Evolutionary conservation across 2,888 invertebrate species (phyloP), one percentile per base, ranked within the genome.

Genomic region (Clunio marinus): DNA sequence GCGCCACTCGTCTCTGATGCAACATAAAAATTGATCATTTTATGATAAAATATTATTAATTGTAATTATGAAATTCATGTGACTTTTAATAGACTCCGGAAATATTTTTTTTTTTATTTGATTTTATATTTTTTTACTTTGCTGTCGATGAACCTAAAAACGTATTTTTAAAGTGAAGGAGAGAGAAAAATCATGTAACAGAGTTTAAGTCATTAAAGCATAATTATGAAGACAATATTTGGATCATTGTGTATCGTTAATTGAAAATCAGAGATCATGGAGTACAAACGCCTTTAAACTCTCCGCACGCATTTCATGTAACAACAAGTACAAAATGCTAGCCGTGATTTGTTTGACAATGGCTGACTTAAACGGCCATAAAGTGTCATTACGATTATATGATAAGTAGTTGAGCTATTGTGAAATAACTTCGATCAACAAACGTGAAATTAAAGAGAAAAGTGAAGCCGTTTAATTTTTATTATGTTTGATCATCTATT

Each of bases 291-390:
- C 15, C 41, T 10, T 41, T 15, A 41, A 41, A 2, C 41, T 41
- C 41, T 5, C 41, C n/a, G 15, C 41, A 51, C 22, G 22, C 32
- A 32, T 32, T 10, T 51, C n/a, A 51, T 20, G 17, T 51, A 51
- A 51, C 51, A 22, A 51, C 3, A 41, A 32, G 32, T 22, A 22
- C 22, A 51, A 51, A 51, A 20, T 51, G 51, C 17, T 51, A 51
- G 25, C 45, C 63, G 46, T 46, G 63, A 63, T 63, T 25, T 63
- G 46, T 63, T 63, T 46, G 63, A 25, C 41, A 63, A 63, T 63
- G n/a, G 25, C 35, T 15, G 32, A 24, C n/a, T 37, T 63, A 25
- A 63, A 22, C 22, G 20, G 41, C 20, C 20, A 62, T 62, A 62
- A n/a, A 63, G 37, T 22, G 45, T 63, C 63, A 63, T 63, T 63